Evolutionary conservation across 2,888 invertebrate genomes (phyloP), one percentile per base, ranked within the genome.

Genomic region (Ophion ellenae): DNA sequence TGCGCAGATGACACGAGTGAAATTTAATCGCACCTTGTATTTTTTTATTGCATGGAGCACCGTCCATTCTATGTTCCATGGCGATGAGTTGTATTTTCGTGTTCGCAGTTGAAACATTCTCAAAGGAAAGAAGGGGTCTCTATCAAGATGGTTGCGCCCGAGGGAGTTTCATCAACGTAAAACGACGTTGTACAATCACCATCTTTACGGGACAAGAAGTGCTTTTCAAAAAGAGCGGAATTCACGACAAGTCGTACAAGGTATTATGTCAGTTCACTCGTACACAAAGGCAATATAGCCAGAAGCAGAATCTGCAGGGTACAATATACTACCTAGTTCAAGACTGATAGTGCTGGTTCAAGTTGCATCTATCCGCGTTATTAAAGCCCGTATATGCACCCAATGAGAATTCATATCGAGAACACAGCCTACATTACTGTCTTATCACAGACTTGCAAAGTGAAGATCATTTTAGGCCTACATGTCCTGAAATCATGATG

Each of bases 171-270:
- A 74, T 69, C 67, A 78, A 69, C 63, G 73, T 24, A 36, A 24
- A 69, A 40, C 45, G 61, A 69, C 74, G 36, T n/a, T 53, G 47
- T 76, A 64, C 85, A 79, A 83, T 67, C 69, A 84, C 28, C 7
- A 88, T 87, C 88, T 88, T 89, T 87, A 89, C 83, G 83, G 88
- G 87, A 61, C 73, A 45, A 24, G 77, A 77, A 84, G 79, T 73
- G 80, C 74, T 85, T 53, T 70, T 45, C 20, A 77, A 82, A 84
- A 84, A 84, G 81, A 80, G 86, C 86, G 77, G 85, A 79, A 84
- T 80, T 70, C 47, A 40, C 63, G 73, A 84, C 74, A 67, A 71
- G 71, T 79, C 74, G 20, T 67, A 57, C 14, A 17, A 59, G 45
- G 40, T 70, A 57, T 45, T 73, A 59, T 73, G 77, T 28, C 20